phyloP scores from a whole-genome alignment of 2,888 invertebrate species.

The Netelia fuscicornis region DNA sequence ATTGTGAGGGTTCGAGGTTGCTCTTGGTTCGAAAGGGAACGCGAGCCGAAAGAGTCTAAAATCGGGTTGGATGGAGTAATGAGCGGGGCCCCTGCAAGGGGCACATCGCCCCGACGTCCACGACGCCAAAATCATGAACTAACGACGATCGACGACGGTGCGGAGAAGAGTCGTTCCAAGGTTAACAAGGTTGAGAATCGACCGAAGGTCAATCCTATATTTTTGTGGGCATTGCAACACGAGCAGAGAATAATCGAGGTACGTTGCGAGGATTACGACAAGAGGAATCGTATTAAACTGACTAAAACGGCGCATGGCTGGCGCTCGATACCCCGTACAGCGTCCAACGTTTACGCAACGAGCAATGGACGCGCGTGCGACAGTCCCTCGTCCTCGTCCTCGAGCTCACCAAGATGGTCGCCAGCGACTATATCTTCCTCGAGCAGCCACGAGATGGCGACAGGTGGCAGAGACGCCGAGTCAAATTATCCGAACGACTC shows the following conservation, averaged over 20 bases:
- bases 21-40: no score
- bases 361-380: conserved; percentile 57
- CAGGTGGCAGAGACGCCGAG: conserved; percentile 38
- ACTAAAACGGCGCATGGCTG: conserved; percentile 93
- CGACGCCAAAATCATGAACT: conserved; percentile 79
- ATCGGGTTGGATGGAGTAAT: conserved; percentile 83
- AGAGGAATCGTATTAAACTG: conserved; percentile 92
- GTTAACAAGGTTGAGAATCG: conserved; percentile 85
- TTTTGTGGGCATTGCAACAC: conserved; percentile 93
- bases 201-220: conserved; percentile 91
- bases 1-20: conserved; percentile 17
- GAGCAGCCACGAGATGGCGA: conserved; percentile 5
- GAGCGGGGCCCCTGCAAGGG: conserved; percentile 84
- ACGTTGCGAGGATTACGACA: conserved; percentile 95
- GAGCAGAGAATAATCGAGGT: conserved; percentile 93
- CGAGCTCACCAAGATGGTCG: conserved; percentile 63
- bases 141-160: conserved; percentile 69
- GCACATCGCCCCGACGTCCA: conserved; percentile 83
- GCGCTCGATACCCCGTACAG: conserved; percentile 93
- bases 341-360: conserved; percentile 83
- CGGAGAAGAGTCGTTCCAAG: conserved; percentile 48
- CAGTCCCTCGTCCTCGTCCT: conserved; percentile 60
- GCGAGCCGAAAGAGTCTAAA: conserved; percentile 58
- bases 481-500: conserved; percentile 9
- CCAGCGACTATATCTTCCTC: conserved; percentile 67